A percentile compares a stretch with the other conserved stretches of the same genome.
Evolutionary conservation across 2,113 vertebrate genomes (phyloP).

Genomic region (Gobio gobio): DNA sequence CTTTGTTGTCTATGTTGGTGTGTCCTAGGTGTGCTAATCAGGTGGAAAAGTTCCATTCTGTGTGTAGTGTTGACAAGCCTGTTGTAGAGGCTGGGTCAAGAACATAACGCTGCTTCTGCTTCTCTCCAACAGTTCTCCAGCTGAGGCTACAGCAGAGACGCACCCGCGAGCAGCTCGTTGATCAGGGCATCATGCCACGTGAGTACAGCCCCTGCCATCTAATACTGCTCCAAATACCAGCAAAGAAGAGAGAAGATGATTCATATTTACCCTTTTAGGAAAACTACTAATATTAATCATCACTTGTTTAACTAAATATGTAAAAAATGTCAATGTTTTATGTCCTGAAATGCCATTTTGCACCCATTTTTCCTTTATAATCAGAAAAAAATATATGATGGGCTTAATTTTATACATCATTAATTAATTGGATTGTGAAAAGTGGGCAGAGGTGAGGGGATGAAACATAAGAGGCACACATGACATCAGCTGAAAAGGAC

Average conservation of each 20-base stretch:
- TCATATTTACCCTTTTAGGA: neutral
- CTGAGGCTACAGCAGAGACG: slow-evolving; percentile 93
- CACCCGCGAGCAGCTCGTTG: slow-evolving; percentile 95
- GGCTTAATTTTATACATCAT: neutral
- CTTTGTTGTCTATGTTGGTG: slow-evolving; percentile 3
- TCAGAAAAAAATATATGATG: neutral
- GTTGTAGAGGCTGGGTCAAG: neutral
- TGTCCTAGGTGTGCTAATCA: neutral
- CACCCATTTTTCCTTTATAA: neutral
- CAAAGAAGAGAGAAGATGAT: neutral
- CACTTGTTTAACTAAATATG: neutral
- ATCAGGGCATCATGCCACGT: slow-evolving; percentile 99
- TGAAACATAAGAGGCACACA: too few relatives aligned
- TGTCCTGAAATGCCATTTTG: neutral
- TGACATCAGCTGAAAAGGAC: too few relatives aligned
- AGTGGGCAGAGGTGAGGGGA: neutral
- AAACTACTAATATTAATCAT: neutral
- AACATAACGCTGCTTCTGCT: slow-evolving; percentile 27
- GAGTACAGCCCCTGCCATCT: slow-evolving; percentile 69
- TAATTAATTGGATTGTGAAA: neutral
- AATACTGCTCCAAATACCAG: neutral
- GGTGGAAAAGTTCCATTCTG: slow-evolving; percentile 1
- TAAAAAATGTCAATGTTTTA: neutral
- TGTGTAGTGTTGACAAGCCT: slow-evolving; percentile 3
- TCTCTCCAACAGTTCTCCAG: slow-evolving; percentile 85